Evolutionary conservation across 2,113 vertebrate genomes (phyloP).

Genomic region (Cacatua alba): DNA sequence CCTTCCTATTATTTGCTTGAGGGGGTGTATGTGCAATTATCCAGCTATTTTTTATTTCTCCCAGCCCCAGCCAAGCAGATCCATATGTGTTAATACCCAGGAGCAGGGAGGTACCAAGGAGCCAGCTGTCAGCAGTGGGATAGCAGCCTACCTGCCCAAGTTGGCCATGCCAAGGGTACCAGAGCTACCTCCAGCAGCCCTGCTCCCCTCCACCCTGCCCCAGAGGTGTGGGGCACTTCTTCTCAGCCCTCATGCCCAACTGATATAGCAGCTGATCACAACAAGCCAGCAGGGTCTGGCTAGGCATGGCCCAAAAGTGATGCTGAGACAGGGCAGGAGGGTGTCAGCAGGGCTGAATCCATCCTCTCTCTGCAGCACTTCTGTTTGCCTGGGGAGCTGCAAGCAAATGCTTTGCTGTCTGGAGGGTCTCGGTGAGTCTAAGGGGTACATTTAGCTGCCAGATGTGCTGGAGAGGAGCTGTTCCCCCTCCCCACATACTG

Average conservation of each 20-base stretch:
- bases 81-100: not conserved
- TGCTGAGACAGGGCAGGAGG: not conserved
- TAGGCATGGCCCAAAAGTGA: not conserved
- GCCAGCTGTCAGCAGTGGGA: not conserved
- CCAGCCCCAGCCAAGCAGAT: not conserved
- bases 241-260: not conserved
- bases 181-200: not conserved
- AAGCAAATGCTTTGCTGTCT: not conserved
- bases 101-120: not conserved
- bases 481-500: not conserved
- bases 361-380: not conserved
- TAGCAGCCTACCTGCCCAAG: not conserved
- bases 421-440: not conserved
- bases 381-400: not conserved
- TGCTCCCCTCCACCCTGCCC: not conserved
- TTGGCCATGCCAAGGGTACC: not conserved
- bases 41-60: not conserved
- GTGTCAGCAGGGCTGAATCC: not conserved
- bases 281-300: not conserved
- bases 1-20: not conserved
- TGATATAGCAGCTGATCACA: rapidly evolving
- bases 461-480: not conserved
- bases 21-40: not conserved
- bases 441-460: not conserved
- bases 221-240: not conserved